Conservation (phyloP, 2,113 vertebrate species). For the Podiceps cristatus region DNA sequence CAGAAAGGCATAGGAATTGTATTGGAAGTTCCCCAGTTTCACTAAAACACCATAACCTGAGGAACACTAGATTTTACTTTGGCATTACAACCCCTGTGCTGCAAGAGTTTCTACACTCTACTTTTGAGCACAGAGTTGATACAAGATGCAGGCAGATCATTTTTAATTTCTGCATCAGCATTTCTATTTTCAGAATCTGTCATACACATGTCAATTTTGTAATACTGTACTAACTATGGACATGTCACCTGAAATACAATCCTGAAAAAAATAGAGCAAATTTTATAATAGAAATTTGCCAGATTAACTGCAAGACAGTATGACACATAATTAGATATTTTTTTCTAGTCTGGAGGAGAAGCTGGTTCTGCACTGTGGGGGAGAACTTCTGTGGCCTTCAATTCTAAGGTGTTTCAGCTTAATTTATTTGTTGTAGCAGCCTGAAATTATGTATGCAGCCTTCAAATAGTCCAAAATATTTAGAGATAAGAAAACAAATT, state of each 20-base stretch:
- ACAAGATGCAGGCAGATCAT: not conserved
- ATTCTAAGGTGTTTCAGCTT: not conserved
- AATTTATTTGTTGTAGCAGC: not conserved
- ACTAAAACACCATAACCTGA: not conserved
- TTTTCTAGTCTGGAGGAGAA: not conserved
- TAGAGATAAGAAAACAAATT: not conserved
- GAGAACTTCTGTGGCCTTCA: not conserved
- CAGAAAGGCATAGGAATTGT: not conserved
- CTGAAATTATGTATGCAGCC: not conserved
- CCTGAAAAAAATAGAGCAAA: not conserved
- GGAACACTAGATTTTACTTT: not conserved
- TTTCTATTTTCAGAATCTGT: not conserved
- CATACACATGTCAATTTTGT: not conserved
- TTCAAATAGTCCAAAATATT: not conserved
- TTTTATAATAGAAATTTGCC: not conserved
- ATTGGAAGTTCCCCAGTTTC: not conserved
- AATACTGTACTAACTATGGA: not conserved
- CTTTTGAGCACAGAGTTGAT: not conserved
- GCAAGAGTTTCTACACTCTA: not conserved
- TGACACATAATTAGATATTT: not conserved
- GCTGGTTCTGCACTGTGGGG: not conserved
- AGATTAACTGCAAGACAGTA: not conserved
- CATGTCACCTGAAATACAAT: not conserved
- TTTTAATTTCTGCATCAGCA: not conserved
- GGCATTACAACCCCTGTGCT: not conserved